Evolutionary conservation across 2,888 invertebrate genomes (phyloP), one percentile per base, ranked within the genome.

Genomic region (Coenonympha glycerion): DNA sequence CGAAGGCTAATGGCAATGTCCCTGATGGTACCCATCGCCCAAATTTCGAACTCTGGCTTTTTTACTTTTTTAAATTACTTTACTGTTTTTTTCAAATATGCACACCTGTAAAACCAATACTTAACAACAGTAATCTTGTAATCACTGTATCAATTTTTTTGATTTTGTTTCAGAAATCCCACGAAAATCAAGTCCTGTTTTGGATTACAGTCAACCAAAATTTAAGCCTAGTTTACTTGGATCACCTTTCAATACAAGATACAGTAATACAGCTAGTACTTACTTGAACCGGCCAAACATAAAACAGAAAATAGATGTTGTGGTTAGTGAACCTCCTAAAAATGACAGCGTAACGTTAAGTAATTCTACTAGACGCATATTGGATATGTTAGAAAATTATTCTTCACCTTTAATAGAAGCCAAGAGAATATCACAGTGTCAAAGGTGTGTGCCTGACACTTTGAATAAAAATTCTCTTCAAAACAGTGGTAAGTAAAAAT

Each of bases 351-450:
- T 67, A 28, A 62, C 62, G 8, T 88, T 93, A 73, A 93, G 94
- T 67, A 89, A 90, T 57, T 93, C 95, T 3, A 92, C 96, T 0
- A 90, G 92, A 62, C 89, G 92, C 56, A 93, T 97, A 57, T 80
- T 96, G 64, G 92, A 93, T 63, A 89, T 95, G 3, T 81, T 97
- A 48, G 94, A 96, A 70, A 91, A 92, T 62, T 95, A 93, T 78
- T 92, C 94, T 0, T 93, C 95, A 1, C 95, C 96, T 0, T 78
- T 95, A 44, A 87, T 87, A 36, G 95, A 95, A 73, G 95, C 93
- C 1, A 92, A 91, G 66, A 92, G 92, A 67, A 93, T 95, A 72
- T 93, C 94, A 2, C 64, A 63, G 13, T 73, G 66, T 49, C 59
- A 57, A 2, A 53, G 56, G 13, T 56, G 53, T n/a, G n/a, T n/a